Evolutionary conservation across 1,140 invertebrate genomes (phyloP).

Genomic region (Anadara kagoshimensis): DNA sequence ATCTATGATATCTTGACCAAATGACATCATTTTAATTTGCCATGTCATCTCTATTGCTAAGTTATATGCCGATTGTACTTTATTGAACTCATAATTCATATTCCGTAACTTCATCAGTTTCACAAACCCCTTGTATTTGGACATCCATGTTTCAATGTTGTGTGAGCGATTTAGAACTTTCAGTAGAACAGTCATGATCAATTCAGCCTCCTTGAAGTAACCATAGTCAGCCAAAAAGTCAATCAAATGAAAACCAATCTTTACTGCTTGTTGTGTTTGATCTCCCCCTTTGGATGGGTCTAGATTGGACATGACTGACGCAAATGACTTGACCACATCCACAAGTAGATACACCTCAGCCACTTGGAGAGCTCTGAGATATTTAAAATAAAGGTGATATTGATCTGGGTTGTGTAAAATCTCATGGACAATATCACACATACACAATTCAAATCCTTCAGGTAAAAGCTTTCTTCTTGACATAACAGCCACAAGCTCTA

Average conservation of each 20-base stretch:
- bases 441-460: slow-evolving; percentile 64
- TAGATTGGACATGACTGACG: slow-evolving; percentile 54
- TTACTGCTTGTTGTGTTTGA: slow-evolving; percentile 42
- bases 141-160: slow-evolving; percentile 62
- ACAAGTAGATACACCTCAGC: slow-evolving; percentile 54
- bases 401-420: slow-evolving; percentile 57
- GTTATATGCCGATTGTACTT: slow-evolving; percentile 57
- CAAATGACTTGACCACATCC: slow-evolving; percentile 62
- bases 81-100: slow-evolving; percentile 57
- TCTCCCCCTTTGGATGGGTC: slow-evolving; percentile 40
- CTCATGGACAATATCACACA: slow-evolving; percentile 64
- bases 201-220: slow-evolving; percentile 56
- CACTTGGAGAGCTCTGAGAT: slow-evolving; percentile 53
- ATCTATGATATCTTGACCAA: slow-evolving; percentile 62
- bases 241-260: slow-evolving; percentile 57
- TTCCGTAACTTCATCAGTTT: slow-evolving; percentile 67
- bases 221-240: slow-evolving; percentile 60
- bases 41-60: slow-evolving; percentile 56
- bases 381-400: slow-evolving; percentile 67
- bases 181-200: slow-evolving; percentile 52
- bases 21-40: slow-evolving; percentile 68
- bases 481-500: slow-evolving; percentile 90
- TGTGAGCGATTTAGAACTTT: slow-evolving; percentile 57
- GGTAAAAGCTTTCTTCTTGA: slow-evolving; percentile 60
- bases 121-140: slow-evolving; percentile 60